Evolutionary conservation across 1,140 invertebrate genomes (phyloP).

Genomic region (Dryas iulia): DNA sequence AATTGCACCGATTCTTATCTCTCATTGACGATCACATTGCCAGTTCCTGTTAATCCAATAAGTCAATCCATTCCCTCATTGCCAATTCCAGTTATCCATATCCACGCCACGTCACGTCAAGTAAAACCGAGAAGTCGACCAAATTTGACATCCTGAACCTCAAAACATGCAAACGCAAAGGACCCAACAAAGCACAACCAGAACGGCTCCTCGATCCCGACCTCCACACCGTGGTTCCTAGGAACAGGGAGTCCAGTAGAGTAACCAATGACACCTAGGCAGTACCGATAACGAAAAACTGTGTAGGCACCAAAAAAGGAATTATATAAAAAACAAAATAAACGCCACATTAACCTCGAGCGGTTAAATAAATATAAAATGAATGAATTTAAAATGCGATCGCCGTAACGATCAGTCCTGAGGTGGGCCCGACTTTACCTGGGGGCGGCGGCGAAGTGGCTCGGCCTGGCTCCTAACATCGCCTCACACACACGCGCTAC

Average conservation of each 20-base stretch:
- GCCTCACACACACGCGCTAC: conserved; percentile 74
- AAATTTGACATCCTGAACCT: neutral
- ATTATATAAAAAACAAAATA: conserved; percentile 31
- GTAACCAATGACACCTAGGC: conserved; percentile 60
- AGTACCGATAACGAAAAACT: conserved; percentile 60
- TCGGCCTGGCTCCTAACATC: conserved; percentile 64
- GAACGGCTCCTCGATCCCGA: neutral
- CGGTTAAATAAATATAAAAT: conserved; percentile 46
- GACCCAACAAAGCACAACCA: neutral
- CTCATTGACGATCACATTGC: too few species aligned
- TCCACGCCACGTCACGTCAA: neutral
- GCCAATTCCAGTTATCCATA: neutral
- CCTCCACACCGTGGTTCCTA: neutral
- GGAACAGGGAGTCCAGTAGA: conserved; percentile 32
- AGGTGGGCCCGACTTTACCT: conserved; percentile 36
- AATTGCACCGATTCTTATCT: too few species aligned
- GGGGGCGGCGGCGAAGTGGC: conserved; percentile 26
- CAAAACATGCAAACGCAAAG: neutral
- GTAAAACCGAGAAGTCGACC: neutral
- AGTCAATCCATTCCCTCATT: too few species aligned
- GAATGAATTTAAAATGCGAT: conserved; percentile 66
- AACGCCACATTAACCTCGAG: conserved; percentile 46
- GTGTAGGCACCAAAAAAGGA: conserved; percentile 45
- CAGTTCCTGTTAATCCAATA: neutral
- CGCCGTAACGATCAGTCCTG: conserved; percentile 71